phyloP scores from a whole-genome alignment of 2,113 vertebrate species.

The Campylomormyrus tamandua region DNA sequence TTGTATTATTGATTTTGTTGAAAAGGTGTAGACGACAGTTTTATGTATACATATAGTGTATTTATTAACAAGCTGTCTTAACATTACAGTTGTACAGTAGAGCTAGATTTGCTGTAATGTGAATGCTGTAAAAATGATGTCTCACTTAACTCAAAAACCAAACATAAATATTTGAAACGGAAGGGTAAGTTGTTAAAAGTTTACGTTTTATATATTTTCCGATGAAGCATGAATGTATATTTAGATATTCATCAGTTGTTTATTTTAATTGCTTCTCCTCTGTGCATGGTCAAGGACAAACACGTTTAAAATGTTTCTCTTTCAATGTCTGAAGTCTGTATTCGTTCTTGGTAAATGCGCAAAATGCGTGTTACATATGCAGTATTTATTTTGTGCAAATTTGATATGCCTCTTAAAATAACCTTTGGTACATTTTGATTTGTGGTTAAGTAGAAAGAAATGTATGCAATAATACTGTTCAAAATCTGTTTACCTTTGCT shows the following conservation, averaged over 20 bases:
- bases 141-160: constrained; percentile 7
- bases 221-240: constrained; percentile 19
- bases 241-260: neutral
- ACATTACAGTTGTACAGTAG: constrained; percentile 13
- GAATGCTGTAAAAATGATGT: constrained; percentile 12
- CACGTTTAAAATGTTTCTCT: no score
- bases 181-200: neutral
- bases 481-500: neutral
- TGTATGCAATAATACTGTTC: constrained; percentile 11
- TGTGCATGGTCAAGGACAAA: neutral
- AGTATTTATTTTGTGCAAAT: constrained; percentile 1
- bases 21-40: constrained; percentile 1
- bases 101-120: constrained; percentile 9
- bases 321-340: neutral
- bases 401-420: neutral
- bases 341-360: neutral
- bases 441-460: neutral
- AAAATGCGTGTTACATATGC: neutral
- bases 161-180: neutral
- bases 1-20: constrained; percentile 9
- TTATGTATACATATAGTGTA: constrained; percentile 13
- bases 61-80: constrained; percentile 8
- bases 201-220: constrained; percentile 18
- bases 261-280: neutral
- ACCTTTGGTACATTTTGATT: neutral